Percentiles rank a stretch among this genome's conserved stretches.
phyloP scores from a whole-genome alignment of 2,888 invertebrate genomes.

The Eustalomyia histrio region DNA sequence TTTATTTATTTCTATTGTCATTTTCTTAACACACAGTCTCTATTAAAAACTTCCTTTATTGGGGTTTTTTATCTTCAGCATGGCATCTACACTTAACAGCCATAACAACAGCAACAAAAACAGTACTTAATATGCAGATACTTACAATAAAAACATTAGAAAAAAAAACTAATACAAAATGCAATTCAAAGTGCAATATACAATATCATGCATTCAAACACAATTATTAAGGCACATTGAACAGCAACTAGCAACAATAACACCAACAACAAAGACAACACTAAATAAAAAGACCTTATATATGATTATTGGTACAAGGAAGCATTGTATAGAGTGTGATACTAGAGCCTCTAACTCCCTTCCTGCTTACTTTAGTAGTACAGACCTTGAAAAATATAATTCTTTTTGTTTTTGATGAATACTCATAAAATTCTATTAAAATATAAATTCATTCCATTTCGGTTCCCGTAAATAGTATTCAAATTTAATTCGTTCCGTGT shows the following conservation, averaged over 20 bases:
- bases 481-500: no score
- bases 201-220: constrained; percentile 18
- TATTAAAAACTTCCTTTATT: constrained; percentile 65
- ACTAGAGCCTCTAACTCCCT: background rate
- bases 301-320: constrained; percentile 35
- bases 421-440: no score
- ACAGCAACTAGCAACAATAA: no score
- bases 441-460: no score
- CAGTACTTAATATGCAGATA: constrained; percentile 62
- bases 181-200: constrained; percentile 54
- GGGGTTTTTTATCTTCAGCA: constrained; percentile 60
- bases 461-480: no score
- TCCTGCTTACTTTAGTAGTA: background rate
- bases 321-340: constrained; percentile 27
- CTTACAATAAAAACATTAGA: constrained; percentile 58
- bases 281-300: constrained; percentile 8
- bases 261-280: constrained; percentile 20
- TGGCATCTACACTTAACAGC: constrained; percentile 54
- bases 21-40: constrained; percentile 51
- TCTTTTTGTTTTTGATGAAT: no score
- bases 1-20: constrained; percentile 52
- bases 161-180: constrained; percentile 17
- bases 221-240: constrained; percentile 40
- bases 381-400: no score
- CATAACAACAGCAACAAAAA: constrained; percentile 40